phyloP scores from a whole-genome alignment of 2,888 invertebrate species.

The Lepetodrilus schrolli region DNA sequence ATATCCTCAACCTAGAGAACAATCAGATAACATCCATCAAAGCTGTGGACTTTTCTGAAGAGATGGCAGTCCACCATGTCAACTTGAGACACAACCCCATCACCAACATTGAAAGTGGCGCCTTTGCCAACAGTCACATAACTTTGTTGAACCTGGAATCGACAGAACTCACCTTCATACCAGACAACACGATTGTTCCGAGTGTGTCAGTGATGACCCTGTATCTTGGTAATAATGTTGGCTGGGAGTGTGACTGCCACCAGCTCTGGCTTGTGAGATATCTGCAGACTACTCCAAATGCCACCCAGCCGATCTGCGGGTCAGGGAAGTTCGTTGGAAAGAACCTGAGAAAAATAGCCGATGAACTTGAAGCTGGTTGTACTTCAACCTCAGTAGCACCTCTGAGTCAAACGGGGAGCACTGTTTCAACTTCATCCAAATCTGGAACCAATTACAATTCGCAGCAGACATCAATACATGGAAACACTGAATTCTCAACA shows the following conservation, averaged over 20 bases:
- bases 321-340: slow-evolving; percentile 35
- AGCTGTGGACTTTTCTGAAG: slow-evolving; percentile 34
- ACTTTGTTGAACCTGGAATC: slow-evolving; percentile 42
- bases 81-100: slow-evolving; percentile 45
- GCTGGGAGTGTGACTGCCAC: slow-evolving; percentile 54
- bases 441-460: not conserved
- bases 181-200: slow-evolving; percentile 38
- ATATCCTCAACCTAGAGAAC: slow-evolving; percentile 29
- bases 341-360: slow-evolving; percentile 35
- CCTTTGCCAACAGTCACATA: slow-evolving; percentile 47
- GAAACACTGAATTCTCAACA: too few relatives aligned
- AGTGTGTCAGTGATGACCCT: not conserved
- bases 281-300: slow-evolving; percentile 21
- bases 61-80: slow-evolving; percentile 42
- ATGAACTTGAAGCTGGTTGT: slow-evolving; percentile 41
- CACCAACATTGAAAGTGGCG: slow-evolving; percentile 42
- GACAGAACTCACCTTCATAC: slow-evolving; percentile 47
- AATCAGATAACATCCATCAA: slow-evolving; percentile 46
- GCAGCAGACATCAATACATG: not conserved
- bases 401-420: slow-evolving; percentile 39
- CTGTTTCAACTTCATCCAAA: not conserved
- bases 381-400: slow-evolving; percentile 40
- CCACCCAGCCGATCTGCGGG: slow-evolving; percentile 44
- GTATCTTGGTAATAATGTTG: slow-evolving; percentile 35
- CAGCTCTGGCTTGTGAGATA: slow-evolving; percentile 51